Evolutionary conservation across 92 coral and sea anemone genomes (phyloP).

Genomic region (Bergia puertoricense): DNA sequence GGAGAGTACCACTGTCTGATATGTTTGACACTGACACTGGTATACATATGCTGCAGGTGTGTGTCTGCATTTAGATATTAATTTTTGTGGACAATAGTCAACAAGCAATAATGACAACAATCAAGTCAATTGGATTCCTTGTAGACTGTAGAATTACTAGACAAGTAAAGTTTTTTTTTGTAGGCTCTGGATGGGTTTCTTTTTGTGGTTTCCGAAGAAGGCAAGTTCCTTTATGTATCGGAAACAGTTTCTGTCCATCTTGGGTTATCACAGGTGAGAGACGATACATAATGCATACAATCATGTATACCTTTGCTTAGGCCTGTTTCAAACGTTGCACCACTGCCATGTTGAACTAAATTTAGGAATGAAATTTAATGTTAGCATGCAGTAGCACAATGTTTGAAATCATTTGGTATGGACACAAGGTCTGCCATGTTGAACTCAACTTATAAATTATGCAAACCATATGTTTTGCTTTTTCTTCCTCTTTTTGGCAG

Average conservation of each 20-base stretch:
- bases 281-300: background rate
- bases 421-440: too few species aligned
- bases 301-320: background rate
- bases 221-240: conserved; percentile 82
- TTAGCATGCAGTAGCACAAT: too few species aligned
- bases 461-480: too few species aligned
- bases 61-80: background rate
- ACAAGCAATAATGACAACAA: background rate
- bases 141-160: background rate
- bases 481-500: too few species aligned
- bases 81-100: background rate
- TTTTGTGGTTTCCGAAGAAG: conserved; percentile 79
- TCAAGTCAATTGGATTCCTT: background rate
- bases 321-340: too few species aligned
- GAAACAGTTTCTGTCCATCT: conserved; percentile 87
- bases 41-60: conserved; percentile 55
- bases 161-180: background rate
- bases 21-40: conserved; percentile 60
- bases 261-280: conserved; percentile 89
- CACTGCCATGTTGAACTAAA: too few species aligned
- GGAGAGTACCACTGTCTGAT: conserved; percentile 27
- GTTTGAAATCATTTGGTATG: too few species aligned
- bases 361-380: too few species aligned
- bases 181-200: conserved; percentile 94
- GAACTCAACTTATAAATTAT: too few species aligned